Evolutionary conservation across 2,113 vertebrate species (phyloP), one percentile per base, ranked within the genome.

Genomic region (Poeciliopsis turrubarensis): DNA sequence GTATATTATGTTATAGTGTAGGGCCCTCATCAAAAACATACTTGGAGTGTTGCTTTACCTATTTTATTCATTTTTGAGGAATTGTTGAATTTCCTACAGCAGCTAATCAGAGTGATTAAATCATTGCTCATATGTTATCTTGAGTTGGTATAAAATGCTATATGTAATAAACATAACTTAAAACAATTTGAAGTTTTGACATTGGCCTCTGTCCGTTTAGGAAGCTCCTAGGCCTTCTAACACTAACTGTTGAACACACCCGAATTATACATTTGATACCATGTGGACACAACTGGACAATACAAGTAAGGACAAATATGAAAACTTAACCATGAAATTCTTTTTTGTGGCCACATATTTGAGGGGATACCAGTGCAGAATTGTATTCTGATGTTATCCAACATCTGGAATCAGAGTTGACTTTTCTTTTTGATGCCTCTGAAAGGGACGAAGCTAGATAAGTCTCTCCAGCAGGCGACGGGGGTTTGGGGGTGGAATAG

Each of bases 371-470:
- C 8, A 57, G 6, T 25, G 22, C 19, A n/a, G 51, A 9, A 57
- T 57, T 57, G 8, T 57, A n/a, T 57, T 10, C 22, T 57, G 51
- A 25, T 57, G 9, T 57, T 57, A 57, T 31, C 61, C 61, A 30
- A 63, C 29, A 31, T 63, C 61, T 17, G 15, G 30, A 17, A 31
- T 62, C 64, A 41, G 75, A 70, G 47, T 29, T 37, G 30, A 76
- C 70, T 34, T 80, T 83, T 68, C 63, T 68, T 87, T 73, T 72
- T 77, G 72, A 77, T 75, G 69, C 65, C 70, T 77, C 72, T 78
- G 75, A 81, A 65, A 85, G 81, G 82, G 85, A 86, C 79, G 67
- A 66, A 78, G 80, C 81, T 78, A 70, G 47, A 79, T 81, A 75
- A 83, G 60, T 75, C 76, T 73, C 81, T 78, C 27, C 57, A 64